Conservation (phyloP, 2,888 invertebrate genomes). For the Thecocarcelia acutangulata region DNA sequence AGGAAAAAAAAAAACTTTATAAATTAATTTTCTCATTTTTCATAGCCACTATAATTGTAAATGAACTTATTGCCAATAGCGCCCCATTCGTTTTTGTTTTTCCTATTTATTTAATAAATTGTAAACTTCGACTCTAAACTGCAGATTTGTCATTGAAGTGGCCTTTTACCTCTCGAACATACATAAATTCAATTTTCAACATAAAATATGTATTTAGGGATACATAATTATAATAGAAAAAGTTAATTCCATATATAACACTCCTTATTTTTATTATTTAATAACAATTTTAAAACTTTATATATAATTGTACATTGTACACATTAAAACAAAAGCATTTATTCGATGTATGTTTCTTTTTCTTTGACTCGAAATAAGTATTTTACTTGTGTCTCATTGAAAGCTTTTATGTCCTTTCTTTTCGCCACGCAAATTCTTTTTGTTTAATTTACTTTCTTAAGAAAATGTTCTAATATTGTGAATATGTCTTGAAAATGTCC, state of each 20-base stretch:
- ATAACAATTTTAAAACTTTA: neutral
- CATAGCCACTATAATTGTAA: constrained; percentile 49
- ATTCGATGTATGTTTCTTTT: constrained; percentile 30
- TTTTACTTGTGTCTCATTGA: constrained; percentile 14
- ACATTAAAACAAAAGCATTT: constrained; percentile 28
- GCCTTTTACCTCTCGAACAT: constrained; percentile 21
- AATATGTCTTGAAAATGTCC: constrained; percentile 54
- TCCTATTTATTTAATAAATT: constrained; percentile 14
- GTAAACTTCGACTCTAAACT: constrained; percentile 18
- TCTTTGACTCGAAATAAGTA: constrained; percentile 15
- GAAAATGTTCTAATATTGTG: constrained; percentile 58
- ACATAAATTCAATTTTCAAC: constrained; percentile 21
- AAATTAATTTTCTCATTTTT: constrained; percentile 15
- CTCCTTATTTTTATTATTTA: constrained; percentile 18
- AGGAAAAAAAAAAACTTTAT: constrained; percentile 29
- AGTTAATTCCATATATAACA: constrained; percentile 26
- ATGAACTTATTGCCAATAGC: constrained; percentile 26
- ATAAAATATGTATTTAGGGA: constrained; percentile 15
- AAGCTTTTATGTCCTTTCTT: constrained; percentile 58
- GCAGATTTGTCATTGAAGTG: constrained; percentile 9
- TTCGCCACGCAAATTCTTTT: constrained; percentile 73
- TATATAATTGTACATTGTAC: constrained; percentile 32
- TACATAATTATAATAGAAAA: constrained; percentile 32
- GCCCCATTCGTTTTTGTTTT: constrained; percentile 13
- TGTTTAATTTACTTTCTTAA: constrained; percentile 66